These are phyloP conservation scores for Sinhomidia bicolor DNA, from an alignment of 2,888 invertebrate genomes.

Conservation along the genomic window DNA sequence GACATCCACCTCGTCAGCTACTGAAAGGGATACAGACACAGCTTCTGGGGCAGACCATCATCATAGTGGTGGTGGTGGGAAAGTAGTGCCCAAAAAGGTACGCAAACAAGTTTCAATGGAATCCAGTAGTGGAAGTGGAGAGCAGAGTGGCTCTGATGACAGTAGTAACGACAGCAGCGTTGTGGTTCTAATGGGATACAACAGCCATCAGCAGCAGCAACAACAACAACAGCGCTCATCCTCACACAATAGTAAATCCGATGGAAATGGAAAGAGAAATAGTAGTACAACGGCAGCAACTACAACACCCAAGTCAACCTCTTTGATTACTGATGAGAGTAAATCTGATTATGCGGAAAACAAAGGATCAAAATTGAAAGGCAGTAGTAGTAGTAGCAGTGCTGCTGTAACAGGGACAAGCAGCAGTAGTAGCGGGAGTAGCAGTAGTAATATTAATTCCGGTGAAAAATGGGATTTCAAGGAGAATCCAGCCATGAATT, in stretches of 20 bases:
- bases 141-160: slow-evolving; percentile 59
- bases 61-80: too few species aligned
- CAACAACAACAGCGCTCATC: slow-evolving; percentile 36
- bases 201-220: slow-evolving; percentile 3
- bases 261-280: slow-evolving; percentile 43
- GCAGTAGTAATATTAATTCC: slow-evolving; percentile 33
- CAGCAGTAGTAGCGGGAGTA: not conserved
- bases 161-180: slow-evolving; percentile 58
- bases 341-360: slow-evolving; percentile 68
- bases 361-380: slow-evolving; percentile 70
- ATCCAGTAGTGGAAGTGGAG: slow-evolving; percentile 47
- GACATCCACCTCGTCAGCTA: slow-evolving; percentile 44
- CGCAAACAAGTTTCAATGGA: slow-evolving; percentile 66
- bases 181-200: slow-evolving; percentile 52
- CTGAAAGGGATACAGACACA: slow-evolving; percentile 70
- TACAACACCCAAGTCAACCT: slow-evolving; percentile 31
- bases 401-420: not conserved
- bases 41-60: slow-evolving; percentile 58
- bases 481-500: slow-evolving; percentile 67
- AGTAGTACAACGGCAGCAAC: not conserved
- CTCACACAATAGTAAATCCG: slow-evolving; percentile 25
- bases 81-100: slow-evolving; percentile 53
- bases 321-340: slow-evolving; percentile 67
- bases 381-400: not conserved
- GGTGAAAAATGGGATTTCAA: slow-evolving; percentile 67